These are phyloP conservation scores for Anarrhichthys ocellatus DNA, from an alignment of 2,113 vertebrate species.

Conservation along the genomic window DNA sequence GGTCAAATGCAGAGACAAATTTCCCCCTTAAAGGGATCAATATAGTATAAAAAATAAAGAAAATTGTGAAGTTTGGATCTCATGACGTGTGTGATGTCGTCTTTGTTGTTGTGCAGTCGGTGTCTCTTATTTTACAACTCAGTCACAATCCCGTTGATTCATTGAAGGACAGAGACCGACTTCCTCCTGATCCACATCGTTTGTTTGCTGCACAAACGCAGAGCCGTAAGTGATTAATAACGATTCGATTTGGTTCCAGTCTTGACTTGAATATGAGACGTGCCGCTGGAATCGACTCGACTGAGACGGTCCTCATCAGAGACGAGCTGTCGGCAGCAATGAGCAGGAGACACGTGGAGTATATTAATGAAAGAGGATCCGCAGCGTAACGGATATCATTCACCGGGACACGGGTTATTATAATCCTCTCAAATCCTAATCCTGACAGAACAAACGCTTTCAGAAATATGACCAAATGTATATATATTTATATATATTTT, in stretches of 20 bases:
- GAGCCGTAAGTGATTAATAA: neutral
- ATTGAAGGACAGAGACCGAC: neutral
- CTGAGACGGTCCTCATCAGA: neutral
- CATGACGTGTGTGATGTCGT: neutral
- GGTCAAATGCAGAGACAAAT: too few relatives aligned
- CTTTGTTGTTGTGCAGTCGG: neutral
- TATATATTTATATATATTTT: too few relatives aligned
- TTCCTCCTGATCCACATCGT: neutral
- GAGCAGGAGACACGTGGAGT: neutral
- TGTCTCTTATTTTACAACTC: neutral
- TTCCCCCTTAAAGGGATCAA: too few relatives aligned
- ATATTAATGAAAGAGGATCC: neutral
- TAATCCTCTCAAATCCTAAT: neutral
- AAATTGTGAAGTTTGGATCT: too few relatives aligned
- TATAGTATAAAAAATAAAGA: too few relatives aligned
- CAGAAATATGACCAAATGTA: neutral
- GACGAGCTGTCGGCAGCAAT: neutral
- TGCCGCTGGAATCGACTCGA: neutral
- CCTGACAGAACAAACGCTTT: neutral
- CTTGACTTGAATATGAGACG: neutral
- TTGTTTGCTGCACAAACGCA: neutral
- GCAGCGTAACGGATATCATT: neutral
- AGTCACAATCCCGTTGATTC: neutral
- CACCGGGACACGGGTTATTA: neutral
- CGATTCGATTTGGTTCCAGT: neutral